phyloP scores from a whole-genome alignment of 2,113 vertebrate genomes.

The Ophthalmolycus amberensis region DNA sequence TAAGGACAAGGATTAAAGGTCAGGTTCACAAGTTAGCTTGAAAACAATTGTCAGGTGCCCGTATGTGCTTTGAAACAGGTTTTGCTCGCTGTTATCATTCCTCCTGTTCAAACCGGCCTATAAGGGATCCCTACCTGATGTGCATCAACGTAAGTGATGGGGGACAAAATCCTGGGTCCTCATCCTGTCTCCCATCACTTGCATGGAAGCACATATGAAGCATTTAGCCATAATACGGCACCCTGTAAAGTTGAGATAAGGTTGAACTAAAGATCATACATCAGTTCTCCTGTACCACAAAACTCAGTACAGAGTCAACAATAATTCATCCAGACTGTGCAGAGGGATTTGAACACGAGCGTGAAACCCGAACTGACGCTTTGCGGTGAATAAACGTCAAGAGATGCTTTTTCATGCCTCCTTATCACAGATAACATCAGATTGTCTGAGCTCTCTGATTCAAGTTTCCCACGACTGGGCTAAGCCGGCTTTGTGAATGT shows the following conservation, averaged over 20 bases:
- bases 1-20: background rate
- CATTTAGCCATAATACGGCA: background rate
- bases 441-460: background rate
- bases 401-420: slow-evolving; percentile 16
- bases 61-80: background rate
- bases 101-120: background rate
- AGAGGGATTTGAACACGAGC: background rate
- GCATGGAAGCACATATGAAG: background rate
- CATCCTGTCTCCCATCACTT: background rate
- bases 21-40: background rate
- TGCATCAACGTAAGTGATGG: background rate
- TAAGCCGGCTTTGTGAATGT: background rate
- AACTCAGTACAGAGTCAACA: background rate
- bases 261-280: background rate
- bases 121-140: background rate
- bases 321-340: background rate
- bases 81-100: too few relatives aligned
- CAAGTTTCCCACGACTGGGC: slow-evolving; percentile 23
- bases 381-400: slow-evolving; percentile 1
- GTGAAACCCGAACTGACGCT: slow-evolving; percentile 5
- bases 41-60: background rate
- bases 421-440: slow-evolving; percentile 25
- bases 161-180: background rate
- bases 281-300: background rate
- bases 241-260: background rate